These are phyloP conservation scores for Zaprionus nigranus DNA, from an alignment of 1,140 invertebrate species.

Conservation along the genomic window DNA sequence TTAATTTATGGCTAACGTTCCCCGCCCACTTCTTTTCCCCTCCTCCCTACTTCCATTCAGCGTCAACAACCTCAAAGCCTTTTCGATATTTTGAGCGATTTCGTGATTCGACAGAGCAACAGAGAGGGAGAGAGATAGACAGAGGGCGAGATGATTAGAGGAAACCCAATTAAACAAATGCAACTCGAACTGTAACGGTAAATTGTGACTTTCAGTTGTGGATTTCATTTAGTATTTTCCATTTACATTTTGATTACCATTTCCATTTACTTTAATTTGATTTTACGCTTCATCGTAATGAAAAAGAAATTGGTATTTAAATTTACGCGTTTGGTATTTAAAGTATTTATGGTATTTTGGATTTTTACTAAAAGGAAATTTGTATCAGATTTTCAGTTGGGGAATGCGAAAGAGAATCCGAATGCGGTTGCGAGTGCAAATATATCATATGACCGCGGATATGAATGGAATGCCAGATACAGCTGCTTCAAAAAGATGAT, in stretches of 20 bases:
- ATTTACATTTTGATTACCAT: neutral
- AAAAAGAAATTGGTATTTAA: conserved; percentile 17
- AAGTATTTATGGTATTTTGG: neutral
- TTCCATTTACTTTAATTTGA: neutral
- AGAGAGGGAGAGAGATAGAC: neutral
- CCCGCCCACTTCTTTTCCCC: conserved; percentile 3
- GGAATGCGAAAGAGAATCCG: neutral
- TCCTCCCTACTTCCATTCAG: neutral
- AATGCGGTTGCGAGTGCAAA: conserved; percentile 21
- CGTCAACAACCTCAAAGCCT: conserved; percentile 14
- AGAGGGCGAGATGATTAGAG: conserved; percentile 65
- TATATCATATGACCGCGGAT: conserved; percentile 29
- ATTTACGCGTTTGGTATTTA: conserved; percentile 4
- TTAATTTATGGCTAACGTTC: conserved; percentile 73
- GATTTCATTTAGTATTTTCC: conserved; percentile 16
- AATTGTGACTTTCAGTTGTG: neutral
- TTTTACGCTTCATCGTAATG: neutral
- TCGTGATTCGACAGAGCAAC: neutral
- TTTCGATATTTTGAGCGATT: conserved; percentile 31
- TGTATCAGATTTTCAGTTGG: neutral
- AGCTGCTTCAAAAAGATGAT: neutral
- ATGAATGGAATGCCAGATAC: neutral
- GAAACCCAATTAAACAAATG: conserved; percentile 59
- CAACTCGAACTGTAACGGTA: conserved; percentile 12
- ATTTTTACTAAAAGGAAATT: neutral